Conservation (phyloP, 2,888 invertebrate species). For the Ichneumoninae sp. region DNA sequence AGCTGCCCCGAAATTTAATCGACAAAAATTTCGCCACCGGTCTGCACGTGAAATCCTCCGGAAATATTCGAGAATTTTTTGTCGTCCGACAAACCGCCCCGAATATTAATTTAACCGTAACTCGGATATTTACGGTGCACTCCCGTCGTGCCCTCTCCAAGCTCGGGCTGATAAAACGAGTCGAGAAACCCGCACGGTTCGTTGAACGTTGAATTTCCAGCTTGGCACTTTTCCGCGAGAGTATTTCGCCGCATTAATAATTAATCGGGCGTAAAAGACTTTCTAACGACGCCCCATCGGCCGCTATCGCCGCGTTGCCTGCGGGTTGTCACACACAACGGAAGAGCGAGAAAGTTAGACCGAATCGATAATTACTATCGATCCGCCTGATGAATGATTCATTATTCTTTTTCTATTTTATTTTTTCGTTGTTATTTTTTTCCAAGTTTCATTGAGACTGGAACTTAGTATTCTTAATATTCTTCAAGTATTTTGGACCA, state of each 20-base stretch:
- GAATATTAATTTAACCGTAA: constrained; percentile 29
- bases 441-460: no score
- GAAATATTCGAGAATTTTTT: constrained; percentile 3
- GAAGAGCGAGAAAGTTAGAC: constrained; percentile 66
- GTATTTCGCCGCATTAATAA: constrained; percentile 59
- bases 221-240: constrained; percentile 10
- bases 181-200: constrained; percentile 10
- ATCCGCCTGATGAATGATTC: constrained; percentile 6
- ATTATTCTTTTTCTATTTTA: background rate
- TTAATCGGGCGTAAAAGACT: constrained; percentile 76
- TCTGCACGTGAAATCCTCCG: background rate
- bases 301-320: constrained; percentile 40
- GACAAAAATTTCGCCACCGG: background rate
- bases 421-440: background rate
- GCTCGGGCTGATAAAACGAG: background rate
- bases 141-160: constrained; percentile 6
- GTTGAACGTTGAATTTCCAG: constrained; percentile 6
- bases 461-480: no score
- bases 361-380: constrained; percentile 62
- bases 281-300: constrained; percentile 74
- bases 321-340: constrained; percentile 46
- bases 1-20: constrained; percentile 41
- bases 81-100: background rate
- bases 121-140: constrained; percentile 7
- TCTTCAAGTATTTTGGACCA: no score